Base-by-base conservation (phyloP, 2,797 vertebrate genomes). In the Limosa lapponica region DNA sequence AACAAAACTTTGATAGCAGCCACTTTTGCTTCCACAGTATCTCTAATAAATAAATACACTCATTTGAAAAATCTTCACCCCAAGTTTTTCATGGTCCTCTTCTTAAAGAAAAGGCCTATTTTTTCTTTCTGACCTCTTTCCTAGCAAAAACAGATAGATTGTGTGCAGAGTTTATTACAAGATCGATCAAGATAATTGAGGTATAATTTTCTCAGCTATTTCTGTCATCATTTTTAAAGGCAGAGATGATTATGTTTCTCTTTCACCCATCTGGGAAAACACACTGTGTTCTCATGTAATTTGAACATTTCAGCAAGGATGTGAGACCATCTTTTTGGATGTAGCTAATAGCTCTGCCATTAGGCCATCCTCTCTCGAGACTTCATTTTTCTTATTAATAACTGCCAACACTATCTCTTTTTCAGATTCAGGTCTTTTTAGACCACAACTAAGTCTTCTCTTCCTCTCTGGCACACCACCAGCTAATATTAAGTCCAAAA, bases 351-450 rank as follows among this genome's bases (percentile, higher is more conserved):
- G 82, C 82, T 95, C 72, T 96, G 91, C 57, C 91, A 86, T 97
- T 92, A 97, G 94, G 58, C 78, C 52, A 69, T 89, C 88, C 78
- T 88, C 81, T 77, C n/a, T 1, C 1, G 70, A 93, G 80, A 79
- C 55, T 73, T 92, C 54, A 93, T 88, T 97, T 95, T 97, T 93
- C 82, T 94, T 77, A 84, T 91, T 96, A 96, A 96, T 89, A 94
- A 96, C 82, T 89, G 87, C 87, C 96, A 96, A 95, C 89, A 90
- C 46, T 66, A 79, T 93, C 75, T 85, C 78, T 77, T 91, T 94
- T 96, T 88, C 75, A 88, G 66, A 90, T 52, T 52, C 51, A 30
- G 51, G 51, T 52, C 27, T 52, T 52, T 52, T 52, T 32, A 52
- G 51, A 74, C 82, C 90, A 94, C 66, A 73, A 85, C 87, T 96